Evolutionary conservation across 1,140 invertebrate species (phyloP).

Genomic region (Centruroides vittatus): DNA sequence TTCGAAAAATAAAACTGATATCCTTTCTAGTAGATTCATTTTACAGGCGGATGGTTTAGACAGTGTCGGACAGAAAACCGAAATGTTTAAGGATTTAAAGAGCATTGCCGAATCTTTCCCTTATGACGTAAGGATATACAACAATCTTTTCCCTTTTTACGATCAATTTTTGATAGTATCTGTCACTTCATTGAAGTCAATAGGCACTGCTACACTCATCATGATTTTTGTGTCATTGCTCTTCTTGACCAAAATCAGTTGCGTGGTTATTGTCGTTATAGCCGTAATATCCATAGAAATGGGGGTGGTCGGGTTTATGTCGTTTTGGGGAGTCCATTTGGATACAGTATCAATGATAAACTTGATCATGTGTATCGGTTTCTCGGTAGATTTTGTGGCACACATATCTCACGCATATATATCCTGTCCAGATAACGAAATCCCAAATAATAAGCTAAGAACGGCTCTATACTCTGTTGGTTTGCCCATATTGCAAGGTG

Average conservation of each 20-base stretch:
- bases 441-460: conserved; percentile 48
- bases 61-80: conserved; percentile 74
- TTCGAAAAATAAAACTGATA: conserved; percentile 52
- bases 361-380: conserved; percentile 95
- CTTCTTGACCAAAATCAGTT: conserved; percentile 85
- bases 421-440: conserved; percentile 52
- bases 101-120: conserved; percentile 58
- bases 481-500: conserved; percentile 84
- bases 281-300: conserved; percentile 88
- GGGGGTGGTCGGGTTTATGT: conserved; percentile 91
- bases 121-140: conserved; percentile 74
- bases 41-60: conserved; percentile 79
- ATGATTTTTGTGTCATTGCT: conserved; percentile 93
- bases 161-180: conserved; percentile 86
- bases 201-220: conserved; percentile 72
- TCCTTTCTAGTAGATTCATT: conserved; percentile 66
- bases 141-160: conserved; percentile 87
- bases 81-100: conserved; percentile 67
- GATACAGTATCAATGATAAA: conserved; percentile 98
- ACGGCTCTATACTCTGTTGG: conserved; percentile 79
- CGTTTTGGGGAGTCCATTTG: conserved; percentile 81
- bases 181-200: conserved; percentile 80
- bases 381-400: conserved; percentile 91
- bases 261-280: conserved; percentile 85
- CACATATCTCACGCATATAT: conserved; percentile 87